Conservation (phyloP, 2,888 invertebrate species). For the Apocheima hispidaria region DNA sequence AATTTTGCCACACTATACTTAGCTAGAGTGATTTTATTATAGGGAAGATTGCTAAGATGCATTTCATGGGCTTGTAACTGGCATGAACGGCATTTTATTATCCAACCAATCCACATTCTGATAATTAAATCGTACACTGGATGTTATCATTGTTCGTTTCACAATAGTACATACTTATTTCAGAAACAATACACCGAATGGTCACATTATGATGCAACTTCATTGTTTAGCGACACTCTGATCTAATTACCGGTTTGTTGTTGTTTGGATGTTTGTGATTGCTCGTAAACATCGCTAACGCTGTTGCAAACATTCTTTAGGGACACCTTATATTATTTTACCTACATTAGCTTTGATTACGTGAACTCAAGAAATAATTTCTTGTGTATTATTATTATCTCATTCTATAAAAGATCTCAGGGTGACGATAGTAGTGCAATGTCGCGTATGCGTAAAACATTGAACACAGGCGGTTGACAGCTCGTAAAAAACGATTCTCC, state of each 20-base stretch:
- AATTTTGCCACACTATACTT: too few species aligned
- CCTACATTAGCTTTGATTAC: too few species aligned
- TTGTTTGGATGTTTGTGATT: constrained; percentile 15
- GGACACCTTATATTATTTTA: background rate
- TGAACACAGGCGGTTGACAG: too few species aligned
- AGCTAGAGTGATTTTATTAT: too few species aligned
- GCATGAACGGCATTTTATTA: background rate
- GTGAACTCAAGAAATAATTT: too few species aligned
- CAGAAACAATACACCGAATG: constrained; percentile 39
- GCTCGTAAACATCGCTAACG: constrained; percentile 6
- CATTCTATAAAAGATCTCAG: background rate
- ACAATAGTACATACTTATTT: constrained; percentile 34
- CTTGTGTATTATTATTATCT: too few species aligned
- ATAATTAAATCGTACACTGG: constrained; percentile 12
- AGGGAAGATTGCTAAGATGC: too few species aligned
- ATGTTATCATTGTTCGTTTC: constrained; percentile 29
- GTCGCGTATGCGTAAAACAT: too few species aligned
- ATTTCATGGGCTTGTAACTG: too few species aligned
- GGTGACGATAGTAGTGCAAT: too few species aligned
- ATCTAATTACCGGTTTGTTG: constrained; percentile 43
- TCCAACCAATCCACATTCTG: background rate
- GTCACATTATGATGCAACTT: constrained; percentile 36
- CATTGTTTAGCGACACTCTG: constrained; percentile 51
- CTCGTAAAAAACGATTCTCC: too few species aligned
- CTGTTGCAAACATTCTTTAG: constrained; percentile 2